Evolutionary conservation across 2,888 invertebrate species (phyloP), one percentile per base, ranked within the genome.

Genomic region (Allygus modestus): DNA sequence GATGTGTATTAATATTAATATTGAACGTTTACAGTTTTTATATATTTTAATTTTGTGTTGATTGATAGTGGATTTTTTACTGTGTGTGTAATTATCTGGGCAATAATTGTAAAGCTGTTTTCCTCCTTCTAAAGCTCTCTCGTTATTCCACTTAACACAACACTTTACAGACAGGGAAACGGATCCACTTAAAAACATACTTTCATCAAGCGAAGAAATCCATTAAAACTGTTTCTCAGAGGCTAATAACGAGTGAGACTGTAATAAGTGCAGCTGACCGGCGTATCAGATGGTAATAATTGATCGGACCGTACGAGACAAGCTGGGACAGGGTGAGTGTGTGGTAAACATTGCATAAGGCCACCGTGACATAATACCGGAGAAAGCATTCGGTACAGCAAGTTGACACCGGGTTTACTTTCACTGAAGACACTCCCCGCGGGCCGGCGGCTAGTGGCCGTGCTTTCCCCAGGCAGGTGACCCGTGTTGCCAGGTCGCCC

Each of bases 401-500:
- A 46, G 77, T 77, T 46, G 77, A 77, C 77, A 46, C 77, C 77
- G 51, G 43, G 77, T 51, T 37, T 77, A 51, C 77, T 77, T 77
- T 77, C 77, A 46, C 77, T 46, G 77, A 77, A 77, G 77, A 77
- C 77, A 77, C 77, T 77, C 77, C 77, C 43, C 69, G 7, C 33
- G 41, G 54, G 17, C 46, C 46, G 46, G 46, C 17, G 46, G 46
- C 46, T 15, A 46, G 23, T 58, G 23, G 23, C 58, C 31, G 65
- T 65, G 71, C 71, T 37, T 71, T 71, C 71, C 71, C 71, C 12
- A 2, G 11, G 12, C 26, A 15, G 41, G 41, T 71, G n/a, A 71
- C 71, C 71, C 71, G 69, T 33, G 37, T n/a, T n/a, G n/a, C 69
- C 31, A 31, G 11, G 7, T 9, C 9, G 33, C 15, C 23, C n/a